Base-by-base conservation (phyloP, 1,140 invertebrate genomes). In the Leptinotarsa undecemlineata region DNA sequence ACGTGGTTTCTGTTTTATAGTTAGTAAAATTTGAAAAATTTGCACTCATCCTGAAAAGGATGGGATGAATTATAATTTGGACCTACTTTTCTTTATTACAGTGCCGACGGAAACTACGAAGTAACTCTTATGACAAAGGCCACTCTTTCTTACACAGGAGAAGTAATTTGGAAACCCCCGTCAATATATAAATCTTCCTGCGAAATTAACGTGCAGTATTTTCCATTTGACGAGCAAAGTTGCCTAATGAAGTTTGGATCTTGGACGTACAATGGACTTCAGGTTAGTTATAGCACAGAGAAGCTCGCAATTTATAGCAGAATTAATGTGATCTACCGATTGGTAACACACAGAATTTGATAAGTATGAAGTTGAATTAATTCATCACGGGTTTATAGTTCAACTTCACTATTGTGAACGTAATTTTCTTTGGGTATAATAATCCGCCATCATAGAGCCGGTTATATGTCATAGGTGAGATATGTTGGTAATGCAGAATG, bases 121-220 rank as follows among this genome's bases (percentile, higher is more conserved):
- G 96, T 98, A 51, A 97, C 96, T 2, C 87, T 98, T 15, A 98
- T 98, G 95, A 98, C 96, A 3, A 98, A 98, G 87, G 97, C 96
- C 1, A 97, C 94, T 4, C 86, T 97, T 0, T 93, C 94, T 78
- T 94, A 93, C 80, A 95, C 92, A 0, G 96, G 97, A 0, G 94
- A 96, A 85, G 95, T 98, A 15, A 91, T 92, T 66, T 99, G 97
- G 98, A 97, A 97, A 84, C 98, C 98, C 0, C 98, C 98, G 1
- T 98, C 97, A 0, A 99, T 99, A 86, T 99, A 99, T 87, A 99
- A 99, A 86, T 98, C 96, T 26, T 98, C 96, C 0, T 99, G 98
- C 82, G 93, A 96, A 85, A 97, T 97, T 77, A 94, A 95, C 82
- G 93, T 99, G 0, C 94, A 99, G 84, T 99, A 96, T 86, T 99